Percentiles rank a stretch among this genome's conserved stretches.
These are phyloP conservation scores for Brachyptera putata DNA, from an alignment of 2,888 invertebrate species.

Conservation along the genomic window DNA sequence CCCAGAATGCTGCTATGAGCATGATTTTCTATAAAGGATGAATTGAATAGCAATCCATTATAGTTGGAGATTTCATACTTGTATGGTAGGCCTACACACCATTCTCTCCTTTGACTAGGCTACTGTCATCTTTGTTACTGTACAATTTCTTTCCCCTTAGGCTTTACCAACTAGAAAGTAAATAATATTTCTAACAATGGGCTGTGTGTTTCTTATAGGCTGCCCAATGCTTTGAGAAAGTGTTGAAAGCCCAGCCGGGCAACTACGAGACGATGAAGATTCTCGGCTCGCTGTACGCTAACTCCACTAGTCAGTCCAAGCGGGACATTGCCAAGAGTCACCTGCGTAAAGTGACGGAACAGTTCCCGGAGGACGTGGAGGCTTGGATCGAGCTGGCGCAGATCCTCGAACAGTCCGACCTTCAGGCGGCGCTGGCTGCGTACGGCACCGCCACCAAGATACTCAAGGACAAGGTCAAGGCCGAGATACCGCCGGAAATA, in stretches of 20 bases:
- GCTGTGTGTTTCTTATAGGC: no score
- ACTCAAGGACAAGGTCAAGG: constrained; percentile 85
- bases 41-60: no score
- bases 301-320: constrained; percentile 81
- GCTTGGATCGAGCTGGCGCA: constrained; percentile 99
- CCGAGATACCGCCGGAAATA: constrained; percentile 96
- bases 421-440: constrained; percentile 81
- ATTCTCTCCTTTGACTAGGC: no score
- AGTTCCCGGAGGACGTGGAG: constrained; percentile 97
- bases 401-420: constrained; percentile 92
- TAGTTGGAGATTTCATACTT: no score
- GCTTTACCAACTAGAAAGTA: no score
- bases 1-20: no score
- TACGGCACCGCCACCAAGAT: constrained; percentile 93
- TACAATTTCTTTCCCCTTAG: no score
- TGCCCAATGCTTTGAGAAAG: constrained; percentile 97
- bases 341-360: constrained; percentile 91
- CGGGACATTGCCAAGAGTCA: constrained; percentile 91
- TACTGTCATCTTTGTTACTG: no score
- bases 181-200: no score
- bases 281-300: constrained; percentile 93
- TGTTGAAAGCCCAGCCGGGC: constrained; percentile 92
- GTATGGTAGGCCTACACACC: no score
- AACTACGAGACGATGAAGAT: constrained; percentile 99
- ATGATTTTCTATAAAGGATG: no score